Conservation (phyloP, 2,113 vertebrate species). For the Centrocercus urophasianus region DNA sequence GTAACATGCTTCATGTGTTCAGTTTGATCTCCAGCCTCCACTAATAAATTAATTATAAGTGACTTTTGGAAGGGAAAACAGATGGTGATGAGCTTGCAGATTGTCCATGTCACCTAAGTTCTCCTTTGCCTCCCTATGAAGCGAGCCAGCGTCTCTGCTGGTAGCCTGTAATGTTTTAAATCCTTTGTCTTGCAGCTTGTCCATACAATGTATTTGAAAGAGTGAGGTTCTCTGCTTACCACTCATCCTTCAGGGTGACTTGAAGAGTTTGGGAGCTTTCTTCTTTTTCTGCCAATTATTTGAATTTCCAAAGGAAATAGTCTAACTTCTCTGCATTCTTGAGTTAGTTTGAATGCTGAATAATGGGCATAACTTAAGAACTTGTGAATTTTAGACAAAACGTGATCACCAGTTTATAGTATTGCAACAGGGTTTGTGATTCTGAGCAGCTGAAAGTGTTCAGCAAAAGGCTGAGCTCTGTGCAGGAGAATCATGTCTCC, state of each 20-base stretch:
- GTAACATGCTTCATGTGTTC: no score
- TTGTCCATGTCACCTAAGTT: neutral
- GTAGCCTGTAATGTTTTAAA: neutral
- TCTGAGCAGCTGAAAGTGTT: neutral
- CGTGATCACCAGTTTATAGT: fast-evolving
- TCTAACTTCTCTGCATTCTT: neutral
- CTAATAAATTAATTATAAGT: neutral
- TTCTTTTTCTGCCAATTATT: neutral
- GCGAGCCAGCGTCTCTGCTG: neutral
- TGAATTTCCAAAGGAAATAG: neutral
- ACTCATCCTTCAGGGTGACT: neutral
- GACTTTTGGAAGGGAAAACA: neutral
- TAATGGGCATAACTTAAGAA: neutral
- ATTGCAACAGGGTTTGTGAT: neutral
- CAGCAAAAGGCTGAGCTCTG: neutral
- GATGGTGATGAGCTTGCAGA: neutral
- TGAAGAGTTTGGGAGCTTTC: neutral
- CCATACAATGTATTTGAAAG: neutral
- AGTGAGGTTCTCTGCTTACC: neutral
- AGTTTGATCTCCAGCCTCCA: neutral
- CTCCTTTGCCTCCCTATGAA: neutral
- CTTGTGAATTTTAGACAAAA: neutral
- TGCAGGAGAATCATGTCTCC: neutral
- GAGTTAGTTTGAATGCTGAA: neutral
- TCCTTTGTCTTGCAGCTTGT: neutral